Conservation (phyloP, 2,888 invertebrate genomes). For the Eurytoma adleriae region DNA sequence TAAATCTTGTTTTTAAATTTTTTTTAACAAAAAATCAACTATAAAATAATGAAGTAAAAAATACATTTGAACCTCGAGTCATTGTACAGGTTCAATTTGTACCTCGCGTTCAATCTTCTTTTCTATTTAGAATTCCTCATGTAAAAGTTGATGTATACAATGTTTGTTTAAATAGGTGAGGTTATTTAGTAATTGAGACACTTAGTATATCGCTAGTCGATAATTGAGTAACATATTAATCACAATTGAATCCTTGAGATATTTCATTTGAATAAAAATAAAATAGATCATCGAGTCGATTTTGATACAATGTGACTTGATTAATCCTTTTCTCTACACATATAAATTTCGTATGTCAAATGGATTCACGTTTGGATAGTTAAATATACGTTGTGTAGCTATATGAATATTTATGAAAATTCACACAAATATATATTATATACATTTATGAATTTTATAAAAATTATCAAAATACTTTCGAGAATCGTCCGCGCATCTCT, state of each 20-base stretch:
- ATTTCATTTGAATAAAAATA: slow-evolving; percentile 32
- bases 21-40: slow-evolving; percentile 47
- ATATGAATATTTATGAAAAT: slow-evolving; percentile 50
- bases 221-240: slow-evolving; percentile 42
- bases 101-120: slow-evolving; percentile 37
- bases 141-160: slow-evolving; percentile 30
- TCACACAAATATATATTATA: slow-evolving; percentile 49
- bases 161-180: slow-evolving; percentile 3
- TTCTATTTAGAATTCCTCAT: slow-evolving; percentile 44
- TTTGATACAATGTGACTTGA: slow-evolving; percentile 41
- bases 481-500: slow-evolving; percentile 51
- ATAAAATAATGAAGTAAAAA: slow-evolving; percentile 51
- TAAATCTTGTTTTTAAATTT: slow-evolving; percentile 5
- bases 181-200: slow-evolving; percentile 41
- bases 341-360: slow-evolving; percentile 44
- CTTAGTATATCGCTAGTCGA: slow-evolving; percentile 30
- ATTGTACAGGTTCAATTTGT: slow-evolving; percentile 23
- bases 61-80: slow-evolving; percentile 45
- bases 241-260: slow-evolving; percentile 40
- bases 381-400: slow-evolving; percentile 40
- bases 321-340: slow-evolving; percentile 39
- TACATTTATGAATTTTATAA: slow-evolving; percentile 56
- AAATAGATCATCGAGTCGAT: slow-evolving; percentile 35
- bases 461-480: slow-evolving; percentile 59
- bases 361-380: slow-evolving; percentile 45